A percentile compares a stretch with the other conserved stretches of the same genome.
Evolutionary conservation across 2,113 vertebrate species (phyloP).

Genomic region (Pterocles gutturalis): DNA sequence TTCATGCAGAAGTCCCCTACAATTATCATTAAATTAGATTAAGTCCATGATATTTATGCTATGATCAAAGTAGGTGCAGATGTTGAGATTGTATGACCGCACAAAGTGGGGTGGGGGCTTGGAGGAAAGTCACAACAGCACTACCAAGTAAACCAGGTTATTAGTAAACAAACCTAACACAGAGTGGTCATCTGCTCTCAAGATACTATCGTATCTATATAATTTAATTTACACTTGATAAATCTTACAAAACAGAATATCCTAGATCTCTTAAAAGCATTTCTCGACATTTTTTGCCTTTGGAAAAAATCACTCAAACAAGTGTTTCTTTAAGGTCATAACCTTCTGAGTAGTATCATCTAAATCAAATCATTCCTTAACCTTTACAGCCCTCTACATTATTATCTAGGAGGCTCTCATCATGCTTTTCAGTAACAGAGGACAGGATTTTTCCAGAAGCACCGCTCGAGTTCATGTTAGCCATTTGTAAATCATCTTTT

Average conservation of each 20-base stretch:
- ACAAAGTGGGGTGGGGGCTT: background rate
- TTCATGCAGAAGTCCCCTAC: background rate
- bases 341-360: background rate
- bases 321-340: background rate
- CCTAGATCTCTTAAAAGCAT: background rate
- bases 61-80: background rate
- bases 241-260: background rate
- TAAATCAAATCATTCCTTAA: background rate
- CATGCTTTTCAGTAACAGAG: background rate
- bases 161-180: background rate
- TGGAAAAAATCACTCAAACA: background rate
- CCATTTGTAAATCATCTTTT: background rate
- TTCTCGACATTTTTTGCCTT: background rate
- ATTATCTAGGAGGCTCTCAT: background rate
- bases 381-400: background rate
- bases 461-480: background rate
- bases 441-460: background rate
- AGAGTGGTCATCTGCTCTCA: background rate
- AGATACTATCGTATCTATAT: background rate
- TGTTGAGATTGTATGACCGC: background rate
- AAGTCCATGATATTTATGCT: background rate
- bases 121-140: background rate
- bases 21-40: conserved; percentile 11
- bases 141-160: background rate
- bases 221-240: background rate